Percentiles rank a stretch among this genome's conserved stretches.
These are phyloP conservation scores for Anthoscopus minutus DNA, from an alignment of 2,113 vertebrate genomes.

Conservation along the genomic window DNA sequence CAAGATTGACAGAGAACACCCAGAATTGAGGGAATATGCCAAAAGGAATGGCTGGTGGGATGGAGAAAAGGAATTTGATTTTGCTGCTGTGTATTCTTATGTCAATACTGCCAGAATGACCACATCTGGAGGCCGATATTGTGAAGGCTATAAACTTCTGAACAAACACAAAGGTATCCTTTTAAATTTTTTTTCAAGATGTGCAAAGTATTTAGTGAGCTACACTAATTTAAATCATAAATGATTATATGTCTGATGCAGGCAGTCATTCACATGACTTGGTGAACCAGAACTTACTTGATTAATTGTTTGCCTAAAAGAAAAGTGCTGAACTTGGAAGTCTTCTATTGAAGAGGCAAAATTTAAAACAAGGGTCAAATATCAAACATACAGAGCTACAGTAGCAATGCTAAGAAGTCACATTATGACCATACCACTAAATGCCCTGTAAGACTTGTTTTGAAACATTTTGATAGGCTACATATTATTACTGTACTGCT, in stretches of 20 bases:
- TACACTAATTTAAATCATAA: neutral
- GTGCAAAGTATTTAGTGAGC: neutral
- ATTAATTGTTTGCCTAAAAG: neutral
- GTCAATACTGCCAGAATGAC: slow-evolving; percentile 81
- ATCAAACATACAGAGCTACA: neutral
- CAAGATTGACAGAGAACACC: slow-evolving; percentile 88
- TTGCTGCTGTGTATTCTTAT: slow-evolving; percentile 83
- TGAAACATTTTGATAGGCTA: neutral
- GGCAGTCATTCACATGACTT: neutral
- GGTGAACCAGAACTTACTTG: neutral
- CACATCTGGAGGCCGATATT: slow-evolving; percentile 78
- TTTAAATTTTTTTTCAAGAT: neutral
- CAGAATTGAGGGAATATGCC: slow-evolving; percentile 80
- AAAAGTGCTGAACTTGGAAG: neutral
- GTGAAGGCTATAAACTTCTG: slow-evolving; percentile 86
- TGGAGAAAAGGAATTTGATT: slow-evolving; percentile 83
- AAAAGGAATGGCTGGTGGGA: slow-evolving; percentile 88
- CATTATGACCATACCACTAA: neutral
- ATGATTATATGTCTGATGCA: neutral
- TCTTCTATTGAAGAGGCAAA: neutral
- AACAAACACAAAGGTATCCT: slow-evolving; percentile 80
- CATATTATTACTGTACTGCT: neutral
- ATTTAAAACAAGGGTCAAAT: neutral
- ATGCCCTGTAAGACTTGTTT: neutral
- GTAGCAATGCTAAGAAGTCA: neutral